phyloP scores from a whole-genome alignment of 2,797 vertebrate species.

The Esox masquinongy region DNA sequence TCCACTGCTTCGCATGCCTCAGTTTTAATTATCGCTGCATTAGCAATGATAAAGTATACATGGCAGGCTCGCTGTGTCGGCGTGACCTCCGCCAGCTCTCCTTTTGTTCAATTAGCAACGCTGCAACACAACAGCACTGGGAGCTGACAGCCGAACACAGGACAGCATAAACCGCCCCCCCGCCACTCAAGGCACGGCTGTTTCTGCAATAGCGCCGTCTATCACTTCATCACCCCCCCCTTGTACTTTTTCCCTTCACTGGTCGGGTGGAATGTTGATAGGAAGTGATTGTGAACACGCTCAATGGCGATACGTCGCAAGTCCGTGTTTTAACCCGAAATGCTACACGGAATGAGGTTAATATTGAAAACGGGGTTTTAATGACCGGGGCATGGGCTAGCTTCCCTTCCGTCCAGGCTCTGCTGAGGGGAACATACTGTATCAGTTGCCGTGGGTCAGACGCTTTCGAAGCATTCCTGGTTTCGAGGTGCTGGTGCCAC shows the following conservation, averaged over 20 bases:
- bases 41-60: constrained; percentile 62
- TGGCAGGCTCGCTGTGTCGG: constrained; percentile 56
- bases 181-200: neutral
- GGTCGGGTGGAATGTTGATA: constrained; percentile 35
- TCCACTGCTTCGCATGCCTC: constrained; percentile 52
- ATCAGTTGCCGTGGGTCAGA: neutral
- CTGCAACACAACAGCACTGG: constrained; percentile 5
- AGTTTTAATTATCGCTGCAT: constrained; percentile 75
- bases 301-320: constrained; percentile 31
- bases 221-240: constrained; percentile 28
- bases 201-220: neutral
- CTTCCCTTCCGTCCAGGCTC: constrained; percentile 53
- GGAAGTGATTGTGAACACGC: constrained; percentile 26
- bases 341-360: constrained; percentile 49
- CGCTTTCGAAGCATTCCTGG: constrained; percentile 28
- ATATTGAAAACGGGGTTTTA: constrained; percentile 42
- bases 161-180: neutral
- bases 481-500: constrained; percentile 41
- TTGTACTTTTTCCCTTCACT: neutral
- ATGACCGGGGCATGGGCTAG: constrained; percentile 49
- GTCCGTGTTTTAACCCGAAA: constrained; percentile 44
- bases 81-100: constrained; percentile 51
- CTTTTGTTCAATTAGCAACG: constrained; percentile 65
- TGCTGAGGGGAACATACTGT: constrained; percentile 31
- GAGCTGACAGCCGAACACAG: constrained; percentile 26